Conservation (phyloP, 2,888 invertebrate species). For the Lydus trimaculatus region DNA sequence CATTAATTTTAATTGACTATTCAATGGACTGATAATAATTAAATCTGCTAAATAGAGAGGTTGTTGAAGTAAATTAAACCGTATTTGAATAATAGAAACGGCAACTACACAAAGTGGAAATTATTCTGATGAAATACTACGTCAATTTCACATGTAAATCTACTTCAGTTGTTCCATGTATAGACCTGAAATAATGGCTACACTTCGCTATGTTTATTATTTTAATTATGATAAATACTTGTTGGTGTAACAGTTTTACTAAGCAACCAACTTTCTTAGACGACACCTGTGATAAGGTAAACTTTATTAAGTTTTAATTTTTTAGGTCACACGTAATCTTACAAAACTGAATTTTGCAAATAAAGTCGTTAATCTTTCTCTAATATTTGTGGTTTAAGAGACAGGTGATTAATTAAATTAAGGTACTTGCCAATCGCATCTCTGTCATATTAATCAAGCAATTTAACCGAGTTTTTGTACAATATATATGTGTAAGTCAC, state of each 20-base stretch:
- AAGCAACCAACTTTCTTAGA: neutral
- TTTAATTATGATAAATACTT: neutral
- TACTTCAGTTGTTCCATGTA: neutral
- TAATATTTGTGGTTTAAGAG: too few relatives aligned
- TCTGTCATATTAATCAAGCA: neutral
- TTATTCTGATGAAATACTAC: neutral
- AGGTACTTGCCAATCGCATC: neutral
- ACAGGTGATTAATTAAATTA: too few relatives aligned
- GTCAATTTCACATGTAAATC: neutral
- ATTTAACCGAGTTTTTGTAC: neutral
- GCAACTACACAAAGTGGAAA: neutral
- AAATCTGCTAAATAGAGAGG: neutral
- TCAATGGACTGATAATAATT: too few relatives aligned
- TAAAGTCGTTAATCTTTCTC: too few relatives aligned
- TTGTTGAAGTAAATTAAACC: neutral
- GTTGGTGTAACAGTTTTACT: neutral
- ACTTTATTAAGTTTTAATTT: neutral
- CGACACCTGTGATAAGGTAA: neutral
- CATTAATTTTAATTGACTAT: too few relatives aligned
- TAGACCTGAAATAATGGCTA: neutral
- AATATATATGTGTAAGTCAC: too few relatives aligned
- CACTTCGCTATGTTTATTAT: neutral
- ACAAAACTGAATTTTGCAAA: neutral
- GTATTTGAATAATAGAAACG: neutral
- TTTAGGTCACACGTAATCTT: neutral